Base-by-base conservation (phyloP, 2,113 vertebrate species). In the Jacana jacana region DNA sequence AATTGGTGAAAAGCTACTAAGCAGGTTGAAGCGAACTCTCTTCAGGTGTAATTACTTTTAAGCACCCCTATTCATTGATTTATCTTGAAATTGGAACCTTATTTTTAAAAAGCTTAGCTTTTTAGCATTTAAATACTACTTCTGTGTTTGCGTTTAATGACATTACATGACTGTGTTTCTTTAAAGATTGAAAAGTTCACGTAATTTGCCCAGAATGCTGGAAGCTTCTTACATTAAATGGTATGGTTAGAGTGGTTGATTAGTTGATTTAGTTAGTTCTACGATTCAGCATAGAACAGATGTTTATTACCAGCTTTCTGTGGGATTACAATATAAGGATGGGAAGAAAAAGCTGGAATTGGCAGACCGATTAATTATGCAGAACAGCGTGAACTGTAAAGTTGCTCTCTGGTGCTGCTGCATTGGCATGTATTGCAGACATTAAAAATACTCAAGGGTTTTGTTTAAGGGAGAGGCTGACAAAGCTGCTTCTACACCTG, bases 291-390 rank as follows among this genome's bases (percentile, higher is more conserved):
- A 28, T 24, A 17, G 44, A 87, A 39, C 89, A 96, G 89, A 55
- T 96, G 86, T 92, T 95, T 87, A 89, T 91, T 89, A 72, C 44
- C 11, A 42, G 7, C n/a, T 82, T 89, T 94, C 63, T 85, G 7
- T 80, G 75, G 49, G 54, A 80, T 73, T 88, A 57, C 46, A 39
- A 14, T 65, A 31, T 52, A 55, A 61, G 44, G 44, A 49, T 52
- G 37, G 31, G 28, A 49, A 70, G 60, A 61, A 76, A 37, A 76
- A 77, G 14, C 37, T 81, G 30, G 37, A 94, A 49, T 30, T 72
- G 31, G 28, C 54, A 93, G 77, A 54, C 49, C 70, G 49, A 28
- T 77, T 92, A 81, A 94, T 95, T 95, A 66, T 39, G 51, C 52
- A 82, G 52, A 95, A 73, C 63, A 83, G 58, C 37, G n/a, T 24